Evolutionary conservation across 2,113 vertebrate species (phyloP).

Genomic region (Alosa alosa): DNA sequence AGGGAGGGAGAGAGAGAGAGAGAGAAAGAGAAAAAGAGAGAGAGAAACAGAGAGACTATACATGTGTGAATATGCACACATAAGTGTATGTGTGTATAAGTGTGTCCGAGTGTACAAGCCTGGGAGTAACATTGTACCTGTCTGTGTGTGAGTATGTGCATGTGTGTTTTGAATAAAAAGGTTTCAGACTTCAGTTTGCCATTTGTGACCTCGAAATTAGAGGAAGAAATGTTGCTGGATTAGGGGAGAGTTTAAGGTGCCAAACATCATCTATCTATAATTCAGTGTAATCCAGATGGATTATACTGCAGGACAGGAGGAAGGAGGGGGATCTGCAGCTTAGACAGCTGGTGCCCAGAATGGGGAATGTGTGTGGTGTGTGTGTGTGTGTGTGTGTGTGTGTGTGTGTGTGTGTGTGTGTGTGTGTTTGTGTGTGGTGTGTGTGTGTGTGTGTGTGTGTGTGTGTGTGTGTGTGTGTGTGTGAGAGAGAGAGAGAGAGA

Average conservation of each 20-base stretch:
- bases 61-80: neutral
- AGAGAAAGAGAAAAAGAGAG: neutral
- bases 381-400: neutral
- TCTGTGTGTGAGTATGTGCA: neutral
- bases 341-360: conserved; percentile 40
- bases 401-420: neutral
- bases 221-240: neutral
- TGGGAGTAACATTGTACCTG: neutral
- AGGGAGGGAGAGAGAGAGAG: neutral
- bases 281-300: conserved; percentile 45
- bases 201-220: neutral
- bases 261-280: conserved; percentile 24
- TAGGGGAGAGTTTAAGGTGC: neutral
- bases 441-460: neutral
- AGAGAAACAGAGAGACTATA: neutral
- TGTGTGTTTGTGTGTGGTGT: conserved; percentile 7
- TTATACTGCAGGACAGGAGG: conserved; percentile 33
- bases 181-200: neutral
- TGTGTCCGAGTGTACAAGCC: too few species aligned
- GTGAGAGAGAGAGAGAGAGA: neutral
- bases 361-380: neutral
- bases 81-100: neutral
- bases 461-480: neutral
- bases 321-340: conserved; percentile 20
- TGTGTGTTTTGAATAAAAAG: neutral